phyloP scores from a whole-genome alignment of 2,113 vertebrate species.

The Hemiprocne comata region DNA sequence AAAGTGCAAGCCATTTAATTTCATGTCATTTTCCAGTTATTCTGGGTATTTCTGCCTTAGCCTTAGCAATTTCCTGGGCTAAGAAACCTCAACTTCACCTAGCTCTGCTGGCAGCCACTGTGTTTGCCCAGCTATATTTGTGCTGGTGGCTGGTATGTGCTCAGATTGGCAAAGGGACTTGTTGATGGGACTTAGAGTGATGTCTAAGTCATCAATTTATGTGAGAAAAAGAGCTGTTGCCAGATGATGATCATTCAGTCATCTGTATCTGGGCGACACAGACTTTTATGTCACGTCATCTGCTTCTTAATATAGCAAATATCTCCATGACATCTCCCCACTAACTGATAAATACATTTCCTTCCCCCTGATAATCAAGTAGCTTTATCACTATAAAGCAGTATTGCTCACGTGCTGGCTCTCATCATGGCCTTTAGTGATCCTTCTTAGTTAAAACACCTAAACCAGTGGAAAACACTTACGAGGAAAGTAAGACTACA shows the following conservation, averaged over 20 bases:
- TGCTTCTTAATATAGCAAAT: not conserved
- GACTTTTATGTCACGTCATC: not conserved
- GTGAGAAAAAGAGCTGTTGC: constrained; percentile 37
- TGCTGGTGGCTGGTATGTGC: not conserved
- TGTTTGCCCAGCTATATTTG: constrained; percentile 20
- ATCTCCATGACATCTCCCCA: not conserved
- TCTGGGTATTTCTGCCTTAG: not conserved
- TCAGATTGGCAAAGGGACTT: not conserved
- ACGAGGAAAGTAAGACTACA: not conserved
- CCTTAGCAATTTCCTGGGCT: not conserved
- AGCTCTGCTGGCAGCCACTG: not conserved
- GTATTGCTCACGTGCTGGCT: not conserved
- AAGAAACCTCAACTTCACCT: not conserved
- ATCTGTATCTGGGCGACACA: not conserved
- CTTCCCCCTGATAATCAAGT: not conserved
- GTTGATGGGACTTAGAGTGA: not conserved
- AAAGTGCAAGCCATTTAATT: not conserved
- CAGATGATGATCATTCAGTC: not conserved
- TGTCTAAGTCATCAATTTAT: constrained; percentile 13
- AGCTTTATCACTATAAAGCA: not conserved
- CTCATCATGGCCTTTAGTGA: not conserved
- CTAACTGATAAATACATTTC: not conserved
- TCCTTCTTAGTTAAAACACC: not conserved
- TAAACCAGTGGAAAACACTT: not conserved
- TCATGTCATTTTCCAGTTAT: not conserved